Percentiles rank a stretch among this genome's conserved stretches.
phyloP scores from a whole-genome alignment of 37 sponge, comb jelly and placozoan genomes.

The Haliclona indistincta region DNA sequence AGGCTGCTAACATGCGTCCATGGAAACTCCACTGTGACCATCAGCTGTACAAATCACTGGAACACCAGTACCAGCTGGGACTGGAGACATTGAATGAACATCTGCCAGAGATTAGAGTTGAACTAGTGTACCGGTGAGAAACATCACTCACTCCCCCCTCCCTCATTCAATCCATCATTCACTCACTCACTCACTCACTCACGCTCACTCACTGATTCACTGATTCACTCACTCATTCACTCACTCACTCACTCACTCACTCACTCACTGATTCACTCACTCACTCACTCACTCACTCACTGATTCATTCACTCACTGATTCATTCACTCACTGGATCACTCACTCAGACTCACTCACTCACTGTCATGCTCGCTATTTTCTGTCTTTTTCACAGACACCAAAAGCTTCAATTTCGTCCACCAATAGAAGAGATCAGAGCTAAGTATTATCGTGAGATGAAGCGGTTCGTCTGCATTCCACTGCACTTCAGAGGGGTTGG shows the following conservation, averaged over 20 bases:
- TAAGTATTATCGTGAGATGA: slow-evolving; percentile 96
- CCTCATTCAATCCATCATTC: too few relatives aligned
- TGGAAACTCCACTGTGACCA: slow-evolving; percentile 97
- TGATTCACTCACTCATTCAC: too few relatives aligned
- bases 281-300: too few relatives aligned
- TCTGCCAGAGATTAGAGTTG: slow-evolving; percentile 96
- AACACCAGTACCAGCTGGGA: slow-evolving; percentile 97
- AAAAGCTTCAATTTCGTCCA: slow-evolving; percentile 90
- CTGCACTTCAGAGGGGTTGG: slow-evolving; percentile 91
- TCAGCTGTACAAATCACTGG: slow-evolving; percentile 98
- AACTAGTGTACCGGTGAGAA: slow-evolving; percentile 76
- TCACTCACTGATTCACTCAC: too few relatives aligned
- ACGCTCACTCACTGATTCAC: too few relatives aligned
- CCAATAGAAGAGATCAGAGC: slow-evolving; percentile 92
- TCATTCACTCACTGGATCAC: too few relatives aligned
- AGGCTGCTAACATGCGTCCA: slow-evolving; percentile 82
- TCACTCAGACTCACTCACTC: not conserved
- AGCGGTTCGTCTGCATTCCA: slow-evolving; percentile 90
- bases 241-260: too few relatives aligned
- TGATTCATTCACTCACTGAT: too few relatives aligned
- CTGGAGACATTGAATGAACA: slow-evolving; percentile 90
- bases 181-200: too few relatives aligned
- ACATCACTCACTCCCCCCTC: not conserved
- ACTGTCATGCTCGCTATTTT: too few relatives aligned
- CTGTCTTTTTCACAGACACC: slow-evolving; percentile 61